phyloP scores from a whole-genome alignment of 1,140 invertebrate genomes.

The Lepeophtheirus salmonis region DNA sequence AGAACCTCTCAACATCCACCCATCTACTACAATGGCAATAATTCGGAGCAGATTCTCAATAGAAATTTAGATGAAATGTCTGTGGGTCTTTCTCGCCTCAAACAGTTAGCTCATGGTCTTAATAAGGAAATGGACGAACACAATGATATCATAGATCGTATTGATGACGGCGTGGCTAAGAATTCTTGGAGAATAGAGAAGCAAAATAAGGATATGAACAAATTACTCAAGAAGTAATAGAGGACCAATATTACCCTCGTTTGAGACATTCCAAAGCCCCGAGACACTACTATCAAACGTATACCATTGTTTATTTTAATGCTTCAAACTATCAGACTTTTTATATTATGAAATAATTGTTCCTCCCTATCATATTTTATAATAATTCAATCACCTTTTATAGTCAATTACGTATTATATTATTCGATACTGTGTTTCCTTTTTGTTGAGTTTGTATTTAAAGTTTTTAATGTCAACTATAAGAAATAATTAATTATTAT shows the following conservation, averaged over 20 bases:
- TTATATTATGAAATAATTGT: too few relatives aligned
- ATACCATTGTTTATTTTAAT: too few relatives aligned
- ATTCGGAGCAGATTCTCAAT: constrained; percentile 20
- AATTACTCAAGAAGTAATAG: constrained; percentile 25
- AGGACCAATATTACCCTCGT: too few relatives aligned
- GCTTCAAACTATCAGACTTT: too few relatives aligned
- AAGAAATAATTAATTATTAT: too few relatives aligned
- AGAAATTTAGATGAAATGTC: constrained; percentile 24
- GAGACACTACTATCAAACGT: too few relatives aligned
- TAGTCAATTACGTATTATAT: too few relatives aligned
- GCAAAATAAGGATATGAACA: constrained; percentile 30
- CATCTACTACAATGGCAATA: constrained; percentile 2
- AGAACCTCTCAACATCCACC: neutral
- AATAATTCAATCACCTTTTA: too few relatives aligned
- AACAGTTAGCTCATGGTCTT: constrained; percentile 25
- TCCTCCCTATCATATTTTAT: too few relatives aligned
- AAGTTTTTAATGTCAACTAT: too few relatives aligned
- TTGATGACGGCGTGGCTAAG: constrained; percentile 27
- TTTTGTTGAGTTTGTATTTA: too few relatives aligned
- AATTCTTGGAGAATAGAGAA: constrained; percentile 27
- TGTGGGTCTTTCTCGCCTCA: constrained; percentile 25
- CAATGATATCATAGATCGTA: constrained; percentile 27
- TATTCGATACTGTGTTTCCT: too few relatives aligned
- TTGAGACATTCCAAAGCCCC: neutral
- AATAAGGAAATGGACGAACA: constrained; percentile 29